A percentile compares a stretch with the other conserved stretches of the same genome.
These are phyloP conservation scores for Cephonodes hylas DNA, from an alignment of 2,888 invertebrate species.

Conservation along the genomic window DNA sequence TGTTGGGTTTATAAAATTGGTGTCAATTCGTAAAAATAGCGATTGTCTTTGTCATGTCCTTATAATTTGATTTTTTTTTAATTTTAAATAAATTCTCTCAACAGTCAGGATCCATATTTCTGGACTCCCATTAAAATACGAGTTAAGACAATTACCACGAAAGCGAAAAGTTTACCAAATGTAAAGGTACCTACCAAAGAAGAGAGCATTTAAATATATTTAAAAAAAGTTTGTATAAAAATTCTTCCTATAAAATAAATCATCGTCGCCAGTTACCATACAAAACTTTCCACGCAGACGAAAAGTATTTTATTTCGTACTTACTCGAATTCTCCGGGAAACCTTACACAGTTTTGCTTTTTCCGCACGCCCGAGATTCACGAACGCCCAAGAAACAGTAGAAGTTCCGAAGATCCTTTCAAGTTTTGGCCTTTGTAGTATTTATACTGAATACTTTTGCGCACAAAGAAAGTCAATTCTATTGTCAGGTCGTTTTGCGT, in stretches of 20 bases:
- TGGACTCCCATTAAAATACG: too few relatives aligned
- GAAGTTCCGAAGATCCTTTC: not conserved
- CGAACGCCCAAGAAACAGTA: not conserved
- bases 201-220: too few relatives aligned
- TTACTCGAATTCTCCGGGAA: not conserved
- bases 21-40: not conserved
- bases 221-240: too few relatives aligned
- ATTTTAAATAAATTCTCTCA: too few relatives aligned
- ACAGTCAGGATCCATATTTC: too few relatives aligned
- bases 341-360: conserved; percentile 13
- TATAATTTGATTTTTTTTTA: too few relatives aligned
- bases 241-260: not conserved
- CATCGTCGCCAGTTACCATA: not conserved
- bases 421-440: not conserved
- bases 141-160: too few relatives aligned
- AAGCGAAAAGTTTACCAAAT: too few relatives aligned
- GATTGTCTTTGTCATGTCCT: too few relatives aligned
- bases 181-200: too few relatives aligned
- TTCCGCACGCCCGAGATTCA: not conserved
- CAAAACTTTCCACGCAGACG: not conserved
- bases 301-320: conserved; percentile 6
- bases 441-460: not conserved
- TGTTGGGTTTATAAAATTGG: too few relatives aligned
- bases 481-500: not conserved
- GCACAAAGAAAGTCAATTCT: not conserved